Percentiles rank a stretch among this genome's conserved stretches.
Conservation (phyloP, 2,888 invertebrate genomes). For the Neoaliturus tenellus region DNA sequence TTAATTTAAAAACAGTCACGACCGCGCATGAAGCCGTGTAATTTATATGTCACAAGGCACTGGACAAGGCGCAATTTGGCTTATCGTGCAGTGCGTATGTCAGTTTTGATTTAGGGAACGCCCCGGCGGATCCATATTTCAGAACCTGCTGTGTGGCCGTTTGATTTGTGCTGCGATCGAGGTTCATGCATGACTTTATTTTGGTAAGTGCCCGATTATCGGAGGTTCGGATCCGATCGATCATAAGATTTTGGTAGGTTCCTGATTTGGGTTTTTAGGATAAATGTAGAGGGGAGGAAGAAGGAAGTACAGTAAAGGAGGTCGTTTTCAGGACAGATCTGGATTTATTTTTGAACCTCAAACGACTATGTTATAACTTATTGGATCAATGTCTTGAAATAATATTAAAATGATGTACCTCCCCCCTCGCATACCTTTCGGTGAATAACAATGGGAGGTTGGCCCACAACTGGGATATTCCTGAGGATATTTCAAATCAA, state of each 20-base stretch:
- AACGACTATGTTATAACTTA: too few species aligned
- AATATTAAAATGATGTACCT: too few species aligned
- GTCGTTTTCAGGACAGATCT: too few species aligned
- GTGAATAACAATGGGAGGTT: neutral
- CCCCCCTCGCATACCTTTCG: neutral
- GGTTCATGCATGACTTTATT: conserved; percentile 36
- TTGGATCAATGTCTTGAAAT: too few species aligned
- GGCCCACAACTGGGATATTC: too few species aligned
- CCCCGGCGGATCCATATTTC: conserved; percentile 24
- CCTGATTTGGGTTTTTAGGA: too few species aligned
- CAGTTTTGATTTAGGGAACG: conserved; percentile 50
- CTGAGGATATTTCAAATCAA: too few species aligned
- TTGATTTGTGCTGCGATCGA: neutral
- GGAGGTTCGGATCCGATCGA: neutral
- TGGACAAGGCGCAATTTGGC: conserved; percentile 47
- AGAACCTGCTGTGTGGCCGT: conserved; percentile 1
- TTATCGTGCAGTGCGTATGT: conserved; percentile 46
- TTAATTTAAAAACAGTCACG: conserved; percentile 51
- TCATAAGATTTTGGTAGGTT: too few species aligned
- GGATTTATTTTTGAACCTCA: too few species aligned
- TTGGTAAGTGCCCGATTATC: conserved; percentile 11
- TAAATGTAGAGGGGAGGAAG: too few species aligned
- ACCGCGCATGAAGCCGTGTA: conserved; percentile 47
- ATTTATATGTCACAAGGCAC: conserved; percentile 50
- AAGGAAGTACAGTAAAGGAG: too few species aligned